Evolutionary conservation across 1,140 invertebrate genomes (phyloP), one percentile per base, ranked within the genome.

Genomic region (Rhizoglyphus robini): DNA sequence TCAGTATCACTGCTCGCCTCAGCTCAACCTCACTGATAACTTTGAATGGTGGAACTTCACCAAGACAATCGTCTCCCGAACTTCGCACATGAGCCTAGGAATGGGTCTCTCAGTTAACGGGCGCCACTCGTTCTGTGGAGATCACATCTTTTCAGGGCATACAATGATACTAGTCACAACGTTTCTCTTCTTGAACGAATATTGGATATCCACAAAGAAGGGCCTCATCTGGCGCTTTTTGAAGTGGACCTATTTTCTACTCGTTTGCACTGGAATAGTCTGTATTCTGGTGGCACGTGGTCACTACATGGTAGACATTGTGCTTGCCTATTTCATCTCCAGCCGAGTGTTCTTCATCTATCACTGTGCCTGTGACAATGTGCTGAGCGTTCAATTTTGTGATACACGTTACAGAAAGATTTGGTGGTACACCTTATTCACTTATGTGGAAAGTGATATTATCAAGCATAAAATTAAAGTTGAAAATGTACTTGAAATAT

Each of bases 131-230:
- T 92, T 84, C 75, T 92, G 88, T 76, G 88, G 77, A 84, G 88
- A 93, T 77, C 90, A 85, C 72, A 90, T 93, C 69, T 93, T 89
- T 75, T 90, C 87, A 71, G 89, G 89, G 25, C 89, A 93, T 78
- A 92, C 88, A 0, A 85, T 89, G 71, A 85, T 90, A 65, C 81
- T 91, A 65, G 84, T 88, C 20, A 61, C 64, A 57, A 49, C 41
- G 20, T 67, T 51, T 65, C 34, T 68, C 38, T 32, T 63, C 15
- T 31, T 68, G 23, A 48, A 36, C n/a, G 66, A 68, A 58, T 68
- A 68, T 57, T 41, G 59, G 29, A 13, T 68, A 23, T 46, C 58
- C 29, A 38, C 34, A 25, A 27, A 63, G 23, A 23, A 62, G 34
- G 38, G 47, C 27, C 30, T 66, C 18, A 13, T 23, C 38, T 68